Evolutionary conservation across 2,113 vertebrate genomes (phyloP), one percentile per base, ranked within the genome.

Genomic region (Hippocampus guttulatus): DNA sequence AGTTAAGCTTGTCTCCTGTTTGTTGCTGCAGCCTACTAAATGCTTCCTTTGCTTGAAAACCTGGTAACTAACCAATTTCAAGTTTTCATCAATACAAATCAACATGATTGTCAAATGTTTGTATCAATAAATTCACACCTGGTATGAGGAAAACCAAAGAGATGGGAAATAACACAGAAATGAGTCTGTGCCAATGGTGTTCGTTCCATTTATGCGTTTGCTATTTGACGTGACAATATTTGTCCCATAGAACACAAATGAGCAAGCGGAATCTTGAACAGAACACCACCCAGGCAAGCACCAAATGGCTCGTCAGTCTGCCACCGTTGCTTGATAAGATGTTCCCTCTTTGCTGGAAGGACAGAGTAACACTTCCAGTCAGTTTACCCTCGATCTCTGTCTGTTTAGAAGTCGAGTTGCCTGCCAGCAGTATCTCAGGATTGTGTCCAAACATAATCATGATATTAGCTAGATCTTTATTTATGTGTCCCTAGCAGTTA

Each of bases 391-490:
- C 85, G 75, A 85, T 88, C 79, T 80, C 79, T 77, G 79, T 84
- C 84, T 86, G 75, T 86, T 85, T 90, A 85, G 84, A 78, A 84
- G 81, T 78, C 64, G 75, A 74, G 72, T 86, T 73, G 75, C 80
- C 80, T 88, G 88, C 85, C 88, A 91, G 84, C 76, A 86, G 70
- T 81, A 83, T 81, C 83, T 75, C 78, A 76, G 86, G 86, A 87
- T 82, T 87, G 84, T 89, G 85, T 88, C 86, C 89, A 91, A 90
- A 91, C 88, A 90, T 88, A 90, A 90, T 91, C 90, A 88, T 77
- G 82, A 90, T 91, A 90, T 90, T 89, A 91, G 88, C 83, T 68
- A 81, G 81, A 84, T 87, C 84, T 85, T 84, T 87, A 88, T 90
- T 88, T 88, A 89, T 88, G 83, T 85, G 83, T 85, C 80, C 79